Evolutionary conservation across 2,888 invertebrate genomes (phyloP).

Genomic region (Drosophila atripex): DNA sequence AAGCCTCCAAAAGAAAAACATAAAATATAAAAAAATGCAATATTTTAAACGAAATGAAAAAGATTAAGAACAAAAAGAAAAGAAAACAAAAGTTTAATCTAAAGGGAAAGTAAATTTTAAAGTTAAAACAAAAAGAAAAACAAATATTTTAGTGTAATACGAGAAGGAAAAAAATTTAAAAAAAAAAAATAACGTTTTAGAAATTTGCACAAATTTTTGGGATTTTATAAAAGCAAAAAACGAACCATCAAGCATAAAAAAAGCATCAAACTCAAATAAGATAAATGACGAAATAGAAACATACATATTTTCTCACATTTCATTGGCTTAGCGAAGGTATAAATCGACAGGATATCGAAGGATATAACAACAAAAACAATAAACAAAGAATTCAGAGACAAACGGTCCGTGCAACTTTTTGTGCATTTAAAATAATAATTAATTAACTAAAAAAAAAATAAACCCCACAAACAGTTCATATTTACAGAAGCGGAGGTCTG

Average conservation of each 20-base stretch:
- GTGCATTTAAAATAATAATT: constrained; percentile 68
- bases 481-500: constrained; percentile 57
- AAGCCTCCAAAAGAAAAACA: constrained; percentile 83
- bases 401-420: constrained; percentile 79
- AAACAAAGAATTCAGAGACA: constrained; percentile 25
- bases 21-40: constrained; percentile 71
- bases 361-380: constrained; percentile 14
- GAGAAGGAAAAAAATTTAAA: constrained; percentile 37
- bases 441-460: constrained; percentile 19
- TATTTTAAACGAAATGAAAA: constrained; percentile 70
- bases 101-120: constrained; percentile 66
- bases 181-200: constrained; percentile 62
- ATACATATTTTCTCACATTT: constrained; percentile 67
- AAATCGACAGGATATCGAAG: constrained; percentile 33
- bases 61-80: constrained; percentile 70
- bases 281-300: constrained; percentile 47
- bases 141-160: constrained; percentile 73
- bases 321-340: constrained; percentile 75
- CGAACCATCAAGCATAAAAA: constrained; percentile 39
- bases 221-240: constrained; percentile 70
- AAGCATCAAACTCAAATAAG: constrained; percentile 52
- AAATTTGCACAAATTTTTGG: constrained; percentile 81
- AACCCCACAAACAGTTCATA: constrained; percentile 59
- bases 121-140: constrained; percentile 49
- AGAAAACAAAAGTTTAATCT: constrained; percentile 65